These are phyloP conservation scores for Cosmopolites sordidus DNA, from an alignment of 2,888 invertebrate species.

Conservation along the genomic window DNA sequence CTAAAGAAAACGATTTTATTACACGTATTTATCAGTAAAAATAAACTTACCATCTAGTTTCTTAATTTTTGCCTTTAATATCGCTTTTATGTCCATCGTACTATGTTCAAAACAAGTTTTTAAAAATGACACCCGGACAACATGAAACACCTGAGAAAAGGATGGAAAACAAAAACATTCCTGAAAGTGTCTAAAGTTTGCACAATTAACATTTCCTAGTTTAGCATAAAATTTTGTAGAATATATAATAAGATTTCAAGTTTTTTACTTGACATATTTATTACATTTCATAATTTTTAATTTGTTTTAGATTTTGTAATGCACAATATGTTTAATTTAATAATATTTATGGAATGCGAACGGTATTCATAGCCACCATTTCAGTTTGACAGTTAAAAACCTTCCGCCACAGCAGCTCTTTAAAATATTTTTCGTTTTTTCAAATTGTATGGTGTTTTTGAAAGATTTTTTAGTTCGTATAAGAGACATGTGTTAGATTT, in stretches of 20 bases:
- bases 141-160: background rate
- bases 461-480: background rate
- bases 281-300: too few species aligned
- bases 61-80: constrained; percentile 52
- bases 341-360: too few species aligned
- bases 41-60: constrained; percentile 49
- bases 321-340: too few species aligned
- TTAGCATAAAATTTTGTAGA: too few species aligned
- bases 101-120: too few species aligned
- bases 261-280: too few species aligned
- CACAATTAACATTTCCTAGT: background rate
- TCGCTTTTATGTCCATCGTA: constrained; percentile 49
- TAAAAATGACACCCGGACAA: too few species aligned
- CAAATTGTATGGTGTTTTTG: constrained; percentile 4
- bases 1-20: constrained; percentile 4
- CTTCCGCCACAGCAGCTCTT: constrained; percentile 17
- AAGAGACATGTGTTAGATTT: background rate
- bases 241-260: too few species aligned
- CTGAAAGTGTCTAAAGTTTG: constrained; percentile 3
- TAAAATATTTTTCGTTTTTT: constrained; percentile 10
- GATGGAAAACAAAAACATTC: constrained; percentile 9
- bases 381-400: constrained; percentile 11
- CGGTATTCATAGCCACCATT: background rate
- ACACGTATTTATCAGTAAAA: background rate
- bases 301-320: too few species aligned